phyloP scores from a whole-genome alignment of 1,140 invertebrate genomes.

The Acromyrmex charruanus region DNA sequence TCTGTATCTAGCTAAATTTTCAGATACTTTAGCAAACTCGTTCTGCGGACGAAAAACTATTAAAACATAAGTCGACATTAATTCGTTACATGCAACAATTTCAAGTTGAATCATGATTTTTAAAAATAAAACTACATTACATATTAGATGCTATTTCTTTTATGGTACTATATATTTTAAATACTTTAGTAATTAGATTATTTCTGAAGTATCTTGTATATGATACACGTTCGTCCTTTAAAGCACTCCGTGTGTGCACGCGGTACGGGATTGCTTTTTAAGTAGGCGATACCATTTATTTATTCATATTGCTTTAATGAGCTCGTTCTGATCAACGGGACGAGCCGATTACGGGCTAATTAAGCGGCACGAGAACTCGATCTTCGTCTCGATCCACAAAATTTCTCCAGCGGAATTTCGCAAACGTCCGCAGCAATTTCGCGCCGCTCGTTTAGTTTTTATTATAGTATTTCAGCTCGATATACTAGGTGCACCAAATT shows the following conservation, averaged over 20 bases:
- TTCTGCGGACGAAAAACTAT: neutral
- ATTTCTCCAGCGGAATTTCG: slow-evolving; percentile 30
- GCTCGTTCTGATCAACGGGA: neutral
- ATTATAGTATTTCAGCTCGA: neutral
- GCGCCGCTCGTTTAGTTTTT: neutral
- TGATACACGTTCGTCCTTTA: neutral
- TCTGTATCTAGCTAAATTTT: too few species aligned
- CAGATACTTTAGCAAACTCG: too few species aligned
- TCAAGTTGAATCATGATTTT: neutral
- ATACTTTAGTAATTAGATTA: slow-evolving; percentile 2
- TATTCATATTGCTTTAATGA: slow-evolving; percentile 29
- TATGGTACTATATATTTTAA: neutral
- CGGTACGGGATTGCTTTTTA: neutral
- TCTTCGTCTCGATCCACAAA: neutral
- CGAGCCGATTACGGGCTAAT: slow-evolving; percentile 26
- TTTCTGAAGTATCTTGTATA: neutral
- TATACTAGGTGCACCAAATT: neutral
- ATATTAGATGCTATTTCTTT: neutral
- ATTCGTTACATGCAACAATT: neutral
- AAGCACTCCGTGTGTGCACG: neutral
- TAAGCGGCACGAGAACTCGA: slow-evolving; percentile 5
- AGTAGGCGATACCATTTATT: slow-evolving; percentile 6
- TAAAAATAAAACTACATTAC: neutral
- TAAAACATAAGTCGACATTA: neutral
- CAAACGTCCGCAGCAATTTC: neutral